A percentile compares a stretch with the other conserved stretches of the same genome.
phyloP scores from a whole-genome alignment of 2,888 invertebrate genomes.

The Microplitis deprimator region DNA sequence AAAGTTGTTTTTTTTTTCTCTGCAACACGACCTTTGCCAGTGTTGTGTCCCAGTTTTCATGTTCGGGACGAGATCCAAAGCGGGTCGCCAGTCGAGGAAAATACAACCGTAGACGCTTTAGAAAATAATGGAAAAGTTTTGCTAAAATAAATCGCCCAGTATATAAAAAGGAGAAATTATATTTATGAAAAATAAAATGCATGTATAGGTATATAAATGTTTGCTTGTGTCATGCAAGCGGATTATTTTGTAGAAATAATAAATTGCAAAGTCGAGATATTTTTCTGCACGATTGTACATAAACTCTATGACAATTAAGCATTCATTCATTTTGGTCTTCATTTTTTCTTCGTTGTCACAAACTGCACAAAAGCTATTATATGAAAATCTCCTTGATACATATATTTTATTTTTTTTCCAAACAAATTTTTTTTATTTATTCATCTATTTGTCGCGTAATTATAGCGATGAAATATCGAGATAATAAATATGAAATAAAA shows the following conservation, averaged over 20 bases:
- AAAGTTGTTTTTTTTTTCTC: slow-evolving; percentile 33
- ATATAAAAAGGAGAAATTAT: neutral
- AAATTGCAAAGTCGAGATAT: neutral
- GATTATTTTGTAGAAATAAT: neutral
- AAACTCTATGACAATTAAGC: neutral
- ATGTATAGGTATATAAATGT: neutral
- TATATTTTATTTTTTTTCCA: neutral
- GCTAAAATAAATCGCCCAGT: neutral
- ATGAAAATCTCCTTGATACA: too few relatives aligned
- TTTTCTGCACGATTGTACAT: neutral
- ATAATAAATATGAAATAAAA: neutral
- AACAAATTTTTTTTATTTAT: neutral
- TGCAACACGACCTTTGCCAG: slow-evolving; percentile 22
- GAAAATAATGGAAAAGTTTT: slow-evolving; percentile 3
- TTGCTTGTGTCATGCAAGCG: neutral
- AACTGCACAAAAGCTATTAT: too few relatives aligned
- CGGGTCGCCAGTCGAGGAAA: neutral
- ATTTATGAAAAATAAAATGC: neutral
- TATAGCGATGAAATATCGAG: neutral
- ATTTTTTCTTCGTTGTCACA: neutral
- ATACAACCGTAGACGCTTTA: slow-evolving; percentile 3
- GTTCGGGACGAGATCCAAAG: neutral
- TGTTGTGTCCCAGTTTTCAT: slow-evolving; percentile 27
- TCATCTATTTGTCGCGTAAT: neutral
- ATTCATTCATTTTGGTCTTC: neutral